Conservation (phyloP, 2,797 vertebrate genomes). For the Acropternis orthonyx region DNA sequence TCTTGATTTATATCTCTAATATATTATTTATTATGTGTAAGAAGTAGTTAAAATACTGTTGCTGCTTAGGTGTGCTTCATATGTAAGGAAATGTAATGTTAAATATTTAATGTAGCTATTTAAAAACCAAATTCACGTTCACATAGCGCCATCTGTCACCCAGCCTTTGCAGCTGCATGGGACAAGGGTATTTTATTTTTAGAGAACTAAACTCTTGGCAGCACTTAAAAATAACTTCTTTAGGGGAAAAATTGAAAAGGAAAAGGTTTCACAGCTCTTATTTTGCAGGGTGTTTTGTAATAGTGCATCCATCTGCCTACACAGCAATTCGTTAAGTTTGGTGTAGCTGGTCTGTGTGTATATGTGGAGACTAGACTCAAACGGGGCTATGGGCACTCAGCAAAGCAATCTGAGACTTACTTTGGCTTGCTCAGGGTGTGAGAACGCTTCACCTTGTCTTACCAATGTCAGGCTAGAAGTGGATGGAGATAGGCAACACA, state of each 20-base stretch:
- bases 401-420: neutral
- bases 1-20: neutral
- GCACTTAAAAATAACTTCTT: neutral
- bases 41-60: neutral
- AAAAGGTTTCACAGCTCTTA: neutral
- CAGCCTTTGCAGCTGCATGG: neutral
- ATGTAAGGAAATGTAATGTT: neutral
- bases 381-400: accelerated
- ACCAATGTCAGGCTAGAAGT: neutral
- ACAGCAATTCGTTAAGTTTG: neutral
- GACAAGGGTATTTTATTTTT: neutral
- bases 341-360: neutral
- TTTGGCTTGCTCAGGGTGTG: neutral
- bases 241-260: neutral
- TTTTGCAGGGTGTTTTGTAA: neutral
- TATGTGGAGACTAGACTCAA: accelerated
- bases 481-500: neutral
- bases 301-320: neutral
- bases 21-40: neutral
- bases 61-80: neutral
- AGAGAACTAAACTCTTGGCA: neutral
- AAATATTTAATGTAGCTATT: neutral
- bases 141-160: slow-evolving; percentile 16
- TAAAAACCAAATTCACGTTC: neutral
- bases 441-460: neutral